These are phyloP conservation scores for Venustoraphidia nigricollis DNA, from an alignment of 2,888 invertebrate genomes.

Conservation along the genomic window DNA sequence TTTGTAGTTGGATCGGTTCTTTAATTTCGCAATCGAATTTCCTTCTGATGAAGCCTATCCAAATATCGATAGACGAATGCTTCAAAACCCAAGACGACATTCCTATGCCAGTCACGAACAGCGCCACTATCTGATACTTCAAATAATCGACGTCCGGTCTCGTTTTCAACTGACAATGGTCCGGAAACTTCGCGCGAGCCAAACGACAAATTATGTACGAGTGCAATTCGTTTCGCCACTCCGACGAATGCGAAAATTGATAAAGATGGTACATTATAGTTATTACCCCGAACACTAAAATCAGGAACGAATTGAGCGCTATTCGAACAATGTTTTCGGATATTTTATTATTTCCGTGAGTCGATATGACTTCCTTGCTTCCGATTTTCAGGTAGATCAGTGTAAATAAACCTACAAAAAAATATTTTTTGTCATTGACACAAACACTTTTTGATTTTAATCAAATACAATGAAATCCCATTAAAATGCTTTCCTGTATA, in stretches of 20 bases:
- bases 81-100: constrained; percentile 96
- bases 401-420: constrained; percentile 51
- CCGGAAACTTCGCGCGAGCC: constrained; percentile 12
- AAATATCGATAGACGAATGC: constrained; percentile 63
- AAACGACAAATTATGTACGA: constrained; percentile 48
- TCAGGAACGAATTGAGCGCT: constrained; percentile 63
- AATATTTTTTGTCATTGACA: no score
- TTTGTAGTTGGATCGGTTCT: constrained; percentile 55
- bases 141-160: constrained; percentile 71
- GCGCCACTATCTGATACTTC: constrained; percentile 65
- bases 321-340: constrained; percentile 74
- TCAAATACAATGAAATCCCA: no score
- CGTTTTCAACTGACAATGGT: constrained; percentile 46
- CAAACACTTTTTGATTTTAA: no score
- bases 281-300: constrained; percentile 60
- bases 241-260: constrained; percentile 55
- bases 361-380: constrained; percentile 70
- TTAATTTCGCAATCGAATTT: constrained; percentile 47
- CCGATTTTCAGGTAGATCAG: constrained; percentile 66
- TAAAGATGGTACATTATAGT: constrained; percentile 74
- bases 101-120: constrained; percentile 71
- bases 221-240: constrained; percentile 64
- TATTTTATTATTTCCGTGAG: constrained; percentile 72
- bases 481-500: no score
- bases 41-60: constrained; percentile 75